A percentile compares a stretch with the other conserved stretches of the same genome.
These are phyloP conservation scores for Caenorhabditis macrosperma DNA, from an alignment of 2,888 invertebrate species.

Conservation along the genomic window DNA sequence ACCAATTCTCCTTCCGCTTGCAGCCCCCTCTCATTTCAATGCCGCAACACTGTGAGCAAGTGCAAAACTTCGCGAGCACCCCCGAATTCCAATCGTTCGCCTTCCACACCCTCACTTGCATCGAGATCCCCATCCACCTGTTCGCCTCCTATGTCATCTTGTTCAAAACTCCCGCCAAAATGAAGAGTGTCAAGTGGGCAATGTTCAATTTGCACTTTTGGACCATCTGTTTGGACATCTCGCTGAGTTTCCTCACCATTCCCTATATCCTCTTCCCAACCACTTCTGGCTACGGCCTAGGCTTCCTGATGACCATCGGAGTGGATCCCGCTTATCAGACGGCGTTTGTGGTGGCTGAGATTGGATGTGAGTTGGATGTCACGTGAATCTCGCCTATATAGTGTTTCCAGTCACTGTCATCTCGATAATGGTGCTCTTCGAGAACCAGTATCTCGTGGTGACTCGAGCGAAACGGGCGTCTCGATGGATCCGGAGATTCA, in stretches of 20 bases:
- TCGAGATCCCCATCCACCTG: conserved; percentile 20
- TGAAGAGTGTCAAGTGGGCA: conserved; percentile 33
- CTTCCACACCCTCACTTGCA: neutral
- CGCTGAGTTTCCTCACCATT: neutral
- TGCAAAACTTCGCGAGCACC: too few species aligned
- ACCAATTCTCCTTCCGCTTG: too few species aligned
- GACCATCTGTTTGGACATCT: conserved; percentile 5
- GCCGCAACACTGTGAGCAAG: too few species aligned
- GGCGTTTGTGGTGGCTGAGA: neutral
- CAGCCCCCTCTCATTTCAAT: too few species aligned
- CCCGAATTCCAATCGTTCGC: conserved; percentile 9
- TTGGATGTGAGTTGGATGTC: conserved; percentile 5
- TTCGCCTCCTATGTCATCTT: conserved; percentile 34
- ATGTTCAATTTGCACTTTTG: conserved; percentile 34
- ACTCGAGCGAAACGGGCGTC: neutral
- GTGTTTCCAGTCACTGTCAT: conserved; percentile 12
- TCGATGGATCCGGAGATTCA: neutral
- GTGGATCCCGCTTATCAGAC: too few species aligned
- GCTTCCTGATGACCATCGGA: neutral
- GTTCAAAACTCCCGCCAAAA: conserved; percentile 16
- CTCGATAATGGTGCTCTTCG: conserved; percentile 5
- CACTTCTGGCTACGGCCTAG: neutral
- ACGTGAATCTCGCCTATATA: neutral
- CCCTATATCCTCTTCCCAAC: conserved; percentile 4
- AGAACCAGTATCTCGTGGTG: conserved; percentile 5